A percentile compares a stretch with the other conserved stretches of the same genome.
phyloP scores from a whole-genome alignment of 2,888 invertebrate genomes.

The Eupithecia pulchellata region DNA sequence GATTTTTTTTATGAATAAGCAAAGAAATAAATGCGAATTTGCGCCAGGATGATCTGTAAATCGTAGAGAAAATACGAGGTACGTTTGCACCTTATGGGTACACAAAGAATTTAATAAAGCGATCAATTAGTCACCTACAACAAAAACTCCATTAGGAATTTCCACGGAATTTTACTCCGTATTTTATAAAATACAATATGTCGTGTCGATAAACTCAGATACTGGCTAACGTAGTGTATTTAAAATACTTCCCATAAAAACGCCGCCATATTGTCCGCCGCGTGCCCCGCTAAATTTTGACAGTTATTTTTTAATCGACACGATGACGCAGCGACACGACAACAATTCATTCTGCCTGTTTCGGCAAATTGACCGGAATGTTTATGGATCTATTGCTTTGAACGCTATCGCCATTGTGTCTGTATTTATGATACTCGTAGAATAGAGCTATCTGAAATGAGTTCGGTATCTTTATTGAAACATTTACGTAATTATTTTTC shows the following conservation, averaged over 20 bases:
- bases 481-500: too few relatives aligned
- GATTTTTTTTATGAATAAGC: too few relatives aligned
- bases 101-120: background rate
- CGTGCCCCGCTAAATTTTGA: constrained; percentile 33
- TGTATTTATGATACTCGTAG: background rate
- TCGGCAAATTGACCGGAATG: constrained; percentile 68
- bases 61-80: background rate
- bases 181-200: constrained; percentile 2
- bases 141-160: background rate
- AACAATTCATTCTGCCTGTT: constrained; percentile 62
- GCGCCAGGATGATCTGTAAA: background rate
- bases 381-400: constrained; percentile 58
- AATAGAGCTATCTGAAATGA: background rate
- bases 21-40: too few relatives aligned
- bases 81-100: background rate
- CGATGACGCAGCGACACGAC: constrained; percentile 63
- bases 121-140: background rate
- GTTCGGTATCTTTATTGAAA: background rate
- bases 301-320: constrained; percentile 63
- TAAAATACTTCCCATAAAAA: constrained; percentile 8
- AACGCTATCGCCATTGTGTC: constrained; percentile 44
- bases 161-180: background rate
- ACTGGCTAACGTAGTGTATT: background rate
- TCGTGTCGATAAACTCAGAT: constrained; percentile 6
- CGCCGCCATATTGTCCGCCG: constrained; percentile 1